These are phyloP conservation scores for Eulemur mongoz DNA, from an alignment of 2,797 vertebrate genomes.

Conservation along the genomic window DNA sequence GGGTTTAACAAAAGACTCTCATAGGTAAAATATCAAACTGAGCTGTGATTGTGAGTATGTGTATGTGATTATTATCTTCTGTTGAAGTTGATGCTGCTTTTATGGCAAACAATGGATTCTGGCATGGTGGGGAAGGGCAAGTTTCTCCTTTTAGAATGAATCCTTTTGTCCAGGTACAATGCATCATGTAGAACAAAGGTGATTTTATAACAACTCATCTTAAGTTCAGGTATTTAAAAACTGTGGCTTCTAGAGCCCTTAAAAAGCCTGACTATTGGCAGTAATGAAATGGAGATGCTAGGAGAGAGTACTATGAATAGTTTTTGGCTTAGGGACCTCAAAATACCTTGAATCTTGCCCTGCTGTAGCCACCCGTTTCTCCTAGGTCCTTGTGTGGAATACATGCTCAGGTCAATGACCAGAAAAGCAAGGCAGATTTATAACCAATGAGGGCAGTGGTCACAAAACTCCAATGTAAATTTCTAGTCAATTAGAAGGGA, in stretches of 20 bases:
- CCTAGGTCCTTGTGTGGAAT: not conserved
- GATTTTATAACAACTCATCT: constrained; percentile 25
- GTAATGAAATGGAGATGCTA: not conserved
- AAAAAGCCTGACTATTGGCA: not conserved
- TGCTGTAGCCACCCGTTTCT: not conserved
- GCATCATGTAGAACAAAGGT: not conserved
- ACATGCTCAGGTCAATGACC: not conserved
- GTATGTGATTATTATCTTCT: not conserved
- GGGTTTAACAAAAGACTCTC: not conserved
- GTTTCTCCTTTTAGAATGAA: constrained; percentile 19
- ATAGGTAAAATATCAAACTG: not conserved
- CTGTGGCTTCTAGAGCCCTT: constrained; percentile 14
- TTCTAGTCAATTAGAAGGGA: not conserved
- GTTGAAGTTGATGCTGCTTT: not conserved
- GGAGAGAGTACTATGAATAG: not conserved
- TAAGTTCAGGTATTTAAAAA: constrained; percentile 16
- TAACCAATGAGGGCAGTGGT: not conserved
- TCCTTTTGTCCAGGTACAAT: not conserved
- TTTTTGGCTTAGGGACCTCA: not conserved
- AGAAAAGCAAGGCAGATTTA: constrained; percentile 9
- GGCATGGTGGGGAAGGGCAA: not conserved
- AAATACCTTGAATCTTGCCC: not conserved
- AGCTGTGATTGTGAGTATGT: not conserved
- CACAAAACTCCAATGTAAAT: not conserved
- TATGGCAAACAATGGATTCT: not conserved